Base-by-base conservation (phyloP, 2,113 vertebrate species). In the Rhabdomys dilectus region DNA sequence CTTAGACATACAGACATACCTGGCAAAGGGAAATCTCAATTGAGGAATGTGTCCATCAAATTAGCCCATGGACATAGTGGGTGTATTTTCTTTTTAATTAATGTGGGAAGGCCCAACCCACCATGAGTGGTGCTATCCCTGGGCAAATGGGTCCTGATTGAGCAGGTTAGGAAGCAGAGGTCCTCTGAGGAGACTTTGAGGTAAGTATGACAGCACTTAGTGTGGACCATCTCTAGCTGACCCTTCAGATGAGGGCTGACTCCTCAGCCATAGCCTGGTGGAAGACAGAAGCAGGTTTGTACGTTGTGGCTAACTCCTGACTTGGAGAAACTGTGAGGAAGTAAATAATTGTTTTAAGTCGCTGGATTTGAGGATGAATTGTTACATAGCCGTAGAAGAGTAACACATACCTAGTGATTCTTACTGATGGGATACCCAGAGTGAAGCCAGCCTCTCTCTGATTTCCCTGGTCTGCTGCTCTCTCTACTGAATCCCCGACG, bases 401-500 rank as follows among this genome's bases (percentile, higher is more conserved):
- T 19, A 34, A 66, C 42, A 31, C 39, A 9, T 11, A 70, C 36
- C 56, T 8, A 3, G 1, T 53, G 53, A 51, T 34, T 36, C 45
- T 45, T n/a, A 56, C 58, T 1, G 1, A 9, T n/a, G 16, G 88
- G 34, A 24, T 29, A 19, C 29, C 45, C 58, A 68, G 64, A 92
- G 17, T 60, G n/a, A 80, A 75, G 16, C 77, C 45, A 26, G 17
- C 16, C n/a, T 68, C 22, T n/a, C 45, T 29, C 72, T 36, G 0
- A 3, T 9, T 64, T 29, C 9, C n/a, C 36, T 5, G 21, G 8
- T 10, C 24, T 64, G 51, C 36, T 29, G 39, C 22, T 62, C 13
- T 76, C 34, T 64, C 48, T 56, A n/a, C 51, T 7, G 22, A 72
- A 4, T 29, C 7, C 6, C 42, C 24, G 3, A 0, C 0, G 15